These are phyloP conservation scores for Pungitius pungitius DNA, from an alignment of 2,113 vertebrate genomes.

Conservation along the genomic window DNA sequence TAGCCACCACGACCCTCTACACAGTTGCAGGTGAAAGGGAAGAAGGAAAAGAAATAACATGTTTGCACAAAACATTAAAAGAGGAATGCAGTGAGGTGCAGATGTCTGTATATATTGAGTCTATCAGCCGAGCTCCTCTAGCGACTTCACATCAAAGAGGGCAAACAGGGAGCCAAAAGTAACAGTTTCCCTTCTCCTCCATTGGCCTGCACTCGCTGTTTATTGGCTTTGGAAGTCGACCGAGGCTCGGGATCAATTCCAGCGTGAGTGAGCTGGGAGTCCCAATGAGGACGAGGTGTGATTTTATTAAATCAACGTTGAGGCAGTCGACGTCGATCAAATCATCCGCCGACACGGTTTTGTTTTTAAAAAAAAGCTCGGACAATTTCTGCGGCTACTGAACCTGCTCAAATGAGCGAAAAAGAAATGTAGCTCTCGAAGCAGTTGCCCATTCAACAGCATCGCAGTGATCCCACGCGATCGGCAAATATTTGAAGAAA, in stretches of 20 bases:
- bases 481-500: too few relatives aligned
- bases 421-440: neutral
- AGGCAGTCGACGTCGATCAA: slow-evolving; percentile 32
- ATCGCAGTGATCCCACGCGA: neutral
- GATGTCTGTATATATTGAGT: slow-evolving; percentile 79
- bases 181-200: slow-evolving; percentile 78
- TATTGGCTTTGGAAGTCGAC: slow-evolving; percentile 77
- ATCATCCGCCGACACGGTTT: slow-evolving; percentile 1
- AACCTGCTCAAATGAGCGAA: neutral
- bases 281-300: slow-evolving; percentile 57
- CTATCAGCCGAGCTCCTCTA: slow-evolving; percentile 70
- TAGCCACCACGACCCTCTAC: slow-evolving; percentile 63
- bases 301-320: slow-evolving; percentile 76
- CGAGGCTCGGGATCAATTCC: slow-evolving; percentile 70
- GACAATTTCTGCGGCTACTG: neutral
- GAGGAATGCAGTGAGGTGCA: slow-evolving; percentile 61
- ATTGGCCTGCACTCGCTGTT: slow-evolving; percentile 77
- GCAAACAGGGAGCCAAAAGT: slow-evolving; percentile 77
- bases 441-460: neutral
- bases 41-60: slow-evolving; percentile 51
- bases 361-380: neutral
- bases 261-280: slow-evolving; percentile 31
- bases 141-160: slow-evolving; percentile 77
- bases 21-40: slow-evolving; percentile 26
- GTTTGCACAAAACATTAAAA: slow-evolving; percentile 67